These are phyloP conservation scores for Sebastes vulpes DNA, from an alignment of 2,797 vertebrate genomes.

Conservation along the genomic window DNA sequence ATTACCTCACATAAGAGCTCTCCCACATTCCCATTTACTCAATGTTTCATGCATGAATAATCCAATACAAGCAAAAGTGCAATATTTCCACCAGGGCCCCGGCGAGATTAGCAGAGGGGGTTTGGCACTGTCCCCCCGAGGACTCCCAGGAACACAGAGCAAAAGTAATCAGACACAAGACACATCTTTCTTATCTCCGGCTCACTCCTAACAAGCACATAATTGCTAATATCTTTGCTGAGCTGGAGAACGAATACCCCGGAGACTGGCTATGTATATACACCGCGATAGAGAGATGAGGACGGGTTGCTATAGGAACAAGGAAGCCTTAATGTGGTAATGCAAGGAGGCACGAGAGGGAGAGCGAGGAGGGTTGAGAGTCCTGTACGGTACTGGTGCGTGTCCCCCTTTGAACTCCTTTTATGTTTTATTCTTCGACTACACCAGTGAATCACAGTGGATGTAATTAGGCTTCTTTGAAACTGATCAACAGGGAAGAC, in stretches of 20 bases:
- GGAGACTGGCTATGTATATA: slow-evolving; percentile 81
- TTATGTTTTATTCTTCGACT: not conserved
- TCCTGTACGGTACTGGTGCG: slow-evolving; percentile 10
- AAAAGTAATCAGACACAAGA: slow-evolving; percentile 79
- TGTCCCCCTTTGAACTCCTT: slow-evolving; percentile 2
- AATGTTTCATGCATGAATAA: slow-evolving; percentile 78
- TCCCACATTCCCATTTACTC: slow-evolving; percentile 75
- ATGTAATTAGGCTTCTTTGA: slow-evolving; percentile 25
- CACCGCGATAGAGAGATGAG: slow-evolving; percentile 73
- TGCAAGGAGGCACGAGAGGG: slow-evolving; percentile 14
- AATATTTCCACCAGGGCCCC: slow-evolving; percentile 70
- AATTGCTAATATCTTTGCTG: slow-evolving; percentile 85
- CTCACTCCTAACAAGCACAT: slow-evolving; percentile 85
- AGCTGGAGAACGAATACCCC: slow-evolving; percentile 74
- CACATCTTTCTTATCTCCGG: slow-evolving; percentile 82
- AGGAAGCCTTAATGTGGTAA: slow-evolving; percentile 67
- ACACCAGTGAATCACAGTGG: not conserved
- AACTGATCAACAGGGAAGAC: slow-evolving; percentile 1
- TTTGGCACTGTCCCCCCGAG: slow-evolving; percentile 47
- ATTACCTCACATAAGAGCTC: slow-evolving; percentile 76
- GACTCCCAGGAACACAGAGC: slow-evolving; percentile 70
- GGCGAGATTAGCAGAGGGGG: slow-evolving; percentile 55
- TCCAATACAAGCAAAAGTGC: slow-evolving; percentile 75
- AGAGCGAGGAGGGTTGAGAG: slow-evolving; percentile 31
- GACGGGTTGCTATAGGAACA: slow-evolving; percentile 80